Conservation (phyloP, 2,113 vertebrate species). For the Lophotis ruficrista region DNA sequence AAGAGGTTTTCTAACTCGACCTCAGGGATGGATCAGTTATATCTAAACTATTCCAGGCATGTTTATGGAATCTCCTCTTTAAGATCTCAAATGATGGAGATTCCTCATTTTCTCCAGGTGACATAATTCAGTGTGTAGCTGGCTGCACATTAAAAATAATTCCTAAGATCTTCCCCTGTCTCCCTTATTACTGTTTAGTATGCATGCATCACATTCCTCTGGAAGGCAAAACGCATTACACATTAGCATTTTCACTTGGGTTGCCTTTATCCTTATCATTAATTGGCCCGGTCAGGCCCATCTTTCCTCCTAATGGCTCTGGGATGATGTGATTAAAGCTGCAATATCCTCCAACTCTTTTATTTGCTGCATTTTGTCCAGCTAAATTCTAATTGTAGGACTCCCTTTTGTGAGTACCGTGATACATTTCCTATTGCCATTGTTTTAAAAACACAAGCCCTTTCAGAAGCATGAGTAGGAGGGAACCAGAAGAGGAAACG, state of each 20-base stretch:
- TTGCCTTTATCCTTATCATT: not conserved
- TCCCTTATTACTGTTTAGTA: not conserved
- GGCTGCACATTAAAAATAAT: not conserved
- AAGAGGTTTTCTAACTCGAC: not conserved
- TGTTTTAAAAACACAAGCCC: conserved; percentile 13
- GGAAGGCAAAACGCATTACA: not conserved
- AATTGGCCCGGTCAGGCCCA: not conserved
- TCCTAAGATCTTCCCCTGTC: not conserved
- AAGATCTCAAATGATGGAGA: not conserved
- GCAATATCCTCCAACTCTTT: not conserved
- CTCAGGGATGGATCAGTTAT: not conserved
- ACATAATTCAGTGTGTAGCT: not conserved
- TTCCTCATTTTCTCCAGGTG: conserved; percentile 22
- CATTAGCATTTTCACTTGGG: not conserved
- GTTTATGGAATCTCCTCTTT: not conserved
- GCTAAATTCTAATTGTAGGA: not conserved
- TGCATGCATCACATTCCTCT: not conserved
- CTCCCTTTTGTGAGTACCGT: not conserved
- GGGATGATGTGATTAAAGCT: not conserved
- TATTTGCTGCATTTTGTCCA: not conserved
- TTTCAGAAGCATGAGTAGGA: not conserved
- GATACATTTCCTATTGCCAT: not conserved
- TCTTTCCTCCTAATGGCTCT: not conserved
- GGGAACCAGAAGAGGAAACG: not conserved
- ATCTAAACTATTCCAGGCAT: not conserved